phyloP scores from a whole-genome alignment of 2,797 vertebrate species.

The Threskiornis aethiopicus region DNA sequence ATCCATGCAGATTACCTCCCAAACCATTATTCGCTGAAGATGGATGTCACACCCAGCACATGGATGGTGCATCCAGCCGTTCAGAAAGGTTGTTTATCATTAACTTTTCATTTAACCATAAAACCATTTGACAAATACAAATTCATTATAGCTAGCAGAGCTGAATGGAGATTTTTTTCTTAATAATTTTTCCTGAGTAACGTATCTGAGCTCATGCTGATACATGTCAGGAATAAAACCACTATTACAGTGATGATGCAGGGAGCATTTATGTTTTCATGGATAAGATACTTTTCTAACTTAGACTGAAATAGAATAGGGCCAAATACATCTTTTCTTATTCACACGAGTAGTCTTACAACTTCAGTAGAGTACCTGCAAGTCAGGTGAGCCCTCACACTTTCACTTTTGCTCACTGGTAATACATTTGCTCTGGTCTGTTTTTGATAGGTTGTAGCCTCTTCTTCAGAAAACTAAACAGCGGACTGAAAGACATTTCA shows the following conservation, averaged over 20 bases:
- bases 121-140: constrained; percentile 61
- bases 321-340: not conserved
- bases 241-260: constrained; percentile 21
- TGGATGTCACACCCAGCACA: not conserved
- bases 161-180: not conserved
- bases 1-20: not conserved
- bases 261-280: constrained; percentile 14
- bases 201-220: constrained; percentile 18
- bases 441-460: not conserved
- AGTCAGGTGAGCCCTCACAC: not conserved
- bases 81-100: constrained; percentile 44
- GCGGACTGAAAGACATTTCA: not conserved
- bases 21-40: not conserved
- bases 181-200: constrained; percentile 48
- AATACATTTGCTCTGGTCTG: not conserved
- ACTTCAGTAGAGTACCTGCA: not conserved
- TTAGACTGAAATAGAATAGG: not conserved
- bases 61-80: not conserved
- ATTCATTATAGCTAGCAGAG: constrained; percentile 46
- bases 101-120: constrained; percentile 63
- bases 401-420: not conserved
- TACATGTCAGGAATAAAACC: constrained; percentile 29
- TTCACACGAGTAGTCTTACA: not conserved
- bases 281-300: not conserved
- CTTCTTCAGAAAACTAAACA: not conserved